phyloP scores from a whole-genome alignment of 2,797 vertebrate genomes.

The Glossophaga mutica region DNA sequence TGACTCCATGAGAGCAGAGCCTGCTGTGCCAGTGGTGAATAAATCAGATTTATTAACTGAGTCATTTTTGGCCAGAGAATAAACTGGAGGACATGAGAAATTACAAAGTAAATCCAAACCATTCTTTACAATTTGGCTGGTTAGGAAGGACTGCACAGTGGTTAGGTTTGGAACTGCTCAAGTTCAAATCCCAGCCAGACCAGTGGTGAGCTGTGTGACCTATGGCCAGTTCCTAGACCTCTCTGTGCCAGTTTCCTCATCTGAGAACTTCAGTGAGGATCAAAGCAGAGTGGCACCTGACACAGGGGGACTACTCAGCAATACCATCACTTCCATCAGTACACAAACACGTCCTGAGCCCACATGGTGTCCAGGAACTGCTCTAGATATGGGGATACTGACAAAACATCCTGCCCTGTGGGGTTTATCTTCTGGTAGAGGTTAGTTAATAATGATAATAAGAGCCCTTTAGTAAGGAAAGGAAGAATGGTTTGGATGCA shows the following conservation, averaged over 20 bases:
- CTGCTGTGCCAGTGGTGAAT: not conserved
- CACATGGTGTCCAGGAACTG: not conserved
- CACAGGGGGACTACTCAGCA: not conserved
- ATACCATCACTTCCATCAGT: not conserved
- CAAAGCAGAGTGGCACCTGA: not conserved
- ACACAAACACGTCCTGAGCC: not conserved
- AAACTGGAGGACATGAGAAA: not conserved
- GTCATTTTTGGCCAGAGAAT: not conserved
- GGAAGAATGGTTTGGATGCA: not conserved
- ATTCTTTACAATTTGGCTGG: not conserved
- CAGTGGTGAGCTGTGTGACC: not conserved
- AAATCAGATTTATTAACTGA: not conserved
- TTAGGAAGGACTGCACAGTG: not conserved
- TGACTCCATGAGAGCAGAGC: not conserved
- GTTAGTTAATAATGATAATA: not conserved
- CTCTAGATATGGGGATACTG: not conserved
- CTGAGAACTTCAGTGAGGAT: not conserved
- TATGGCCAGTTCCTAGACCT: not conserved
- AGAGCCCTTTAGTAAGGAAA: not conserved
- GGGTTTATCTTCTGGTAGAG: not conserved
- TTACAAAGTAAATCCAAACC: not conserved
- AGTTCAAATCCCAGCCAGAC: not conserved
- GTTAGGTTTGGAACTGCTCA: not conserved
- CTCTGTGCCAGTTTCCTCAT: not conserved
- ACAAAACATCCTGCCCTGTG: not conserved